Base-by-base conservation (phyloP, 2,797 vertebrate species). In the Phoxinus dragarum region DNA sequence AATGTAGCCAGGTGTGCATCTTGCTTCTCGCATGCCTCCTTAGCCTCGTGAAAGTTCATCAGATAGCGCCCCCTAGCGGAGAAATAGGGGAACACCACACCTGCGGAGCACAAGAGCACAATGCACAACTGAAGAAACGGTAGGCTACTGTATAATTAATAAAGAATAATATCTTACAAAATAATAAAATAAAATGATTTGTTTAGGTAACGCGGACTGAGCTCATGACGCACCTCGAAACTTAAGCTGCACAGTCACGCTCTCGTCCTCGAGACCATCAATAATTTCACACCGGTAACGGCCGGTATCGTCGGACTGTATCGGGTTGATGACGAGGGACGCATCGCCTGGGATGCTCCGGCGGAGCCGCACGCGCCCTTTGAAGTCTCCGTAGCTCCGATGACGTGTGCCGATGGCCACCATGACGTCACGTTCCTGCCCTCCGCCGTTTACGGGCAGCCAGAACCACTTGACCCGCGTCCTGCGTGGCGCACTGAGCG, bases 271-370 rank as follows among this genome's bases (percentile, higher is more conserved):
- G 91, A 99, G 94, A 3, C 97, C 97, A 0, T 98, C 97, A 0
- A 98, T 98, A 89, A 99, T 96, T 91, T 99, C 97, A 0, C 98
- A 99, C 71, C 96, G 96, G 91, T 98, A 99, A 44, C 95, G 95
- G 12, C 98, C 98, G 0, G 93, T 95, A 54, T 99, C 97, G 44
- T 96, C 95, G 81, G 96, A 89, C 47, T 87, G 93, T 90, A 99
- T 92, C 1, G 96, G 94, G 0, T 89, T 91, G 90, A 99, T 94
- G 14, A 97, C 93, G 84, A 99, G 93, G 0, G 97, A 98, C 83
- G 94, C 95, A 5, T 98, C 96, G 0, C 89, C 93, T 0, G 84
- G 93, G 0, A 77, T 34, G 0, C 75, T 87, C 82, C 90, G 96
- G 0, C 1, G 91, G 79, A 99, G 89, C 52, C 93, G 93, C n/a